Base-by-base conservation (phyloP, 2,113 vertebrate genomes). In the Chamaea fasciata region DNA sequence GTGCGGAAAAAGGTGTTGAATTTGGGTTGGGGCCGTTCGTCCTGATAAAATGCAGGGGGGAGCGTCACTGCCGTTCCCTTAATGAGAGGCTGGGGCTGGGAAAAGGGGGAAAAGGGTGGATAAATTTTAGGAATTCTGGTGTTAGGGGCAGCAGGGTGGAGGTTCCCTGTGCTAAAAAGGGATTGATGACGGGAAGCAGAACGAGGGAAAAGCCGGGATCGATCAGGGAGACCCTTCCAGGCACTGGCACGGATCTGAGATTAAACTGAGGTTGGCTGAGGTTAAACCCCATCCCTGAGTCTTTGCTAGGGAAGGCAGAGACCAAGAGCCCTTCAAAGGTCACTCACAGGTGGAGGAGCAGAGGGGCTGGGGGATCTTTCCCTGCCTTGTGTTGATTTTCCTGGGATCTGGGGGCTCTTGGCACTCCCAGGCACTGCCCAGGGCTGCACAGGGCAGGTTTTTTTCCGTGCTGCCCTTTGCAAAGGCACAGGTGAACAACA, bases 61-160 rank as follows among this genome's bases (percentile, higher is more conserved):
- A 83, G 65, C 3, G 9, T n/a, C 15, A 7, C 30, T 53, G 74
- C 0, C 1, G 10, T 57, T 83, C 27, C 16, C 21, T 26, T 31
- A 14, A 9, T 42, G 56, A 83, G 28, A n/a, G 15, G 6, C 0
- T 41, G 47, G 14, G 62, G 8, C 0, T n/a, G 47, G 16, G 62
- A 7, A 83, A 20, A 88, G 18, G 46, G 5, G 27, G n/a, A n/a
- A 76, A 84, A 5, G 3, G 27, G 15, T 55, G 79, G 16, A 7
- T 37, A 56, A 26, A 47, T 52, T 13, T 27, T 9, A 7, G 11
- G 4, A 15, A 8, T 41, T 5, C 11, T 6, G 2, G 11, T 41
- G 19, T 30, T 75, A 52, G 41, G 70, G 10, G 7, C 9, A 75
- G 46, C 9, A 16, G 24, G 3, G 31, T 19, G 33, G 53, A 50